A percentile compares a stretch with the other conserved stretches of the same genome.
phyloP scores from a whole-genome alignment of 92 coral and sea anemone genomes.

The Scolanthus callimorphus region DNA sequence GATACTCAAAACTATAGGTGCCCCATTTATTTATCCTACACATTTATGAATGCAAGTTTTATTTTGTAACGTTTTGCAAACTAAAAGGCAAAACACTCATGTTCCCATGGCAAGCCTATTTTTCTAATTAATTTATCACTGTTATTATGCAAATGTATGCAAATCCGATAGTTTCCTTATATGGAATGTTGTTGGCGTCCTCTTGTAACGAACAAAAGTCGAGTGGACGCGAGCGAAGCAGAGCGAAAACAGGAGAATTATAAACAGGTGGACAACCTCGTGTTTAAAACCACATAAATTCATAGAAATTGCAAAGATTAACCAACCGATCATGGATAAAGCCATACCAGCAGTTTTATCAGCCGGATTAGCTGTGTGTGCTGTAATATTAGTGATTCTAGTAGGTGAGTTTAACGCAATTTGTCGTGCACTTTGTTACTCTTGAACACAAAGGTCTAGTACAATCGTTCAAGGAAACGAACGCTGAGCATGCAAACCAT shows the following conservation, averaged over 20 bases:
- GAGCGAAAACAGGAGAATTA: constrained; percentile 10
- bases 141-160: background rate
- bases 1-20: no score
- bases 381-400: constrained; percentile 66
- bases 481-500: no score
- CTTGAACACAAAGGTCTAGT: background rate
- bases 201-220: constrained; percentile 44
- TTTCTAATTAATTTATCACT: no score
- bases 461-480: no score
- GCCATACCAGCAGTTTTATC: constrained; percentile 56
- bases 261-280: constrained; percentile 1
- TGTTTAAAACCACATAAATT: background rate
- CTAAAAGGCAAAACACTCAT: no score
- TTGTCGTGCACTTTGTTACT: background rate
- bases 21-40: no score
- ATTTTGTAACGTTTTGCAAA: no score
- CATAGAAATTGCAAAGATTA: no score
- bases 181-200: constrained; percentile 28
- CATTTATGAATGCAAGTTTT: no score
- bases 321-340: constrained; percentile 13
- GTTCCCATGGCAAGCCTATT: no score
- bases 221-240: constrained; percentile 21
- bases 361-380: constrained; percentile 48
- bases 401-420: constrained; percentile 63
- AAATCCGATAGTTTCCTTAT: background rate